A percentile compares a stretch with the other conserved stretches of the same genome.
phyloP scores from a whole-genome alignment of 1,140 invertebrate species.

The Harlomillsia oculata region DNA sequence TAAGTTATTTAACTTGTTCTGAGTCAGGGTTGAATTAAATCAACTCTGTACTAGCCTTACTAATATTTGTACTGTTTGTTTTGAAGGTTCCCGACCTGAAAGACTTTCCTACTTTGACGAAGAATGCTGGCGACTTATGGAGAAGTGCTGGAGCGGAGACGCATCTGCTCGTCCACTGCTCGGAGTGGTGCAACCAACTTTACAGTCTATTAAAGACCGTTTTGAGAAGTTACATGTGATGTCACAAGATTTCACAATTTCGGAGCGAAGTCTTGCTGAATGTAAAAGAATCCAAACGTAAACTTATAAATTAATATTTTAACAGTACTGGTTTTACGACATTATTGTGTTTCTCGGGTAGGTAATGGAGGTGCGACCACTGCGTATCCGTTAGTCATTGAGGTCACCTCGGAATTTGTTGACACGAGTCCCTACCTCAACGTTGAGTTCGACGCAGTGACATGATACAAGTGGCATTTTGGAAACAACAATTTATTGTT shows the following conservation, averaged over 20 bases:
- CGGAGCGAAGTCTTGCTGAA: constrained; percentile 5
- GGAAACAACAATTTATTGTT: too few relatives aligned
- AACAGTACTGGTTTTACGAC: background rate
- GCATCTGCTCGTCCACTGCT: constrained; percentile 62
- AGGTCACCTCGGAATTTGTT: constrained; percentile 15
- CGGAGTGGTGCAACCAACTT: constrained; percentile 60
- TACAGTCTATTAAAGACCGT: constrained; percentile 42
- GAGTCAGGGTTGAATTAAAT: background rate
- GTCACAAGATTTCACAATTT: constrained; percentile 24
- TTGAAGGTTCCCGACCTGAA: constrained; percentile 58
- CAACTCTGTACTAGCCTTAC: background rate
- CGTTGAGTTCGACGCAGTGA: constrained; percentile 13
- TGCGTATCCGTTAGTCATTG: constrained; percentile 23
- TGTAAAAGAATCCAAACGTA: background rate
- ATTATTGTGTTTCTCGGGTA: too few relatives aligned
- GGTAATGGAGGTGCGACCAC: too few relatives aligned
- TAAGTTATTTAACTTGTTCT: constrained; percentile 38
- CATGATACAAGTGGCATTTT: background rate
- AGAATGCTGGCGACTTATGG: constrained; percentile 75
- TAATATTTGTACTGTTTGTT: background rate
- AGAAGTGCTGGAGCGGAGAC: constrained; percentile 72
- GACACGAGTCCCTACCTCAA: constrained; percentile 25
- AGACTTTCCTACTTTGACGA: constrained; percentile 61
- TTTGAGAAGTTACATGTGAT: constrained; percentile 23
- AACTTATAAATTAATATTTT: background rate